Percentiles rank a stretch among this genome's conserved stretches.
Evolutionary conservation across 2,797 vertebrate genomes (phyloP).

Genomic region (Mus minutoides): DNA sequence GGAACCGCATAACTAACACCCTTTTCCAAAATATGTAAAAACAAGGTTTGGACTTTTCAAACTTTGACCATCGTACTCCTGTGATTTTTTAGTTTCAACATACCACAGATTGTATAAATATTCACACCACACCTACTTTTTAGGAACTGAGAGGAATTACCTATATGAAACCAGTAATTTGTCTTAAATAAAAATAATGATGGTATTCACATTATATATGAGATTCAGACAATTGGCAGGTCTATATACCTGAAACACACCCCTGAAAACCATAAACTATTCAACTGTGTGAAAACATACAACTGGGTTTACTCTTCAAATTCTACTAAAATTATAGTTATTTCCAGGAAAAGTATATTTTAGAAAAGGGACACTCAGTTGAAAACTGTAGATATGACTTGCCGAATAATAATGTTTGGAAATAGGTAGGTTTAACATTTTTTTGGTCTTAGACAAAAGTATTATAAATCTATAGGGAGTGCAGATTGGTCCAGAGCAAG

Average conservation of each 20-base stretch:
- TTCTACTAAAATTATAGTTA: neutral
- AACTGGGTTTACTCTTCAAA: neutral
- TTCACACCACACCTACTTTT: neutral
- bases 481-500: neutral
- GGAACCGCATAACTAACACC: neutral
- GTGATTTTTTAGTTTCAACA: neutral
- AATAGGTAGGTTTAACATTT: neutral
- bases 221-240: neutral
- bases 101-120: neutral
- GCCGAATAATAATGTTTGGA: conserved; percentile 13
- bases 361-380: neutral
- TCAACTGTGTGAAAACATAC: neutral
- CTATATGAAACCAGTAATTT: neutral
- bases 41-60: neutral
- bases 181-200: neutral
- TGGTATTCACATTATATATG: neutral
- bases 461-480: neutral
- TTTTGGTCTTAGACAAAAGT: neutral
- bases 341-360: neutral
- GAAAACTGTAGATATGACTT: neutral
- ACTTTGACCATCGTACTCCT: neutral
- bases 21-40: neutral
- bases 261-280: neutral
- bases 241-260: neutral
- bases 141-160: neutral